phyloP scores from a whole-genome alignment of 1,140 invertebrate genomes.

The Homarus americanus region DNA sequence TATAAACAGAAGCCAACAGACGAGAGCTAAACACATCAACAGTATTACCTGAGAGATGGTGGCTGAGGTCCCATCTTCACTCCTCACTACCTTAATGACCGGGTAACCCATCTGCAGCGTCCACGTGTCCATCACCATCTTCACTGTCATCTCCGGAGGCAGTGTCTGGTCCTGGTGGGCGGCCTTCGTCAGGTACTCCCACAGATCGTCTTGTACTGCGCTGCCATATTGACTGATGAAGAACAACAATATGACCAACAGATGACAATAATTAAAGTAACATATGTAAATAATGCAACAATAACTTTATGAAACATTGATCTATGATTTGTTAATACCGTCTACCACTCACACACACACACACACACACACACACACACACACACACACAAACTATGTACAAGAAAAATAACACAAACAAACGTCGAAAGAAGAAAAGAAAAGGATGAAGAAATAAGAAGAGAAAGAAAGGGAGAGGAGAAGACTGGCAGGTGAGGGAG shows the following conservation, averaged over 20 bases:
- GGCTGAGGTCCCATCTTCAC: not conserved
- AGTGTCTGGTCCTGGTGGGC: conserved; percentile 77
- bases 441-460: not conserved
- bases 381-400: too few species aligned
- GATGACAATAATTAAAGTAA: too few species aligned
- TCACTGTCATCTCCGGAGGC: conserved; percentile 82
- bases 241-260: too few species aligned
- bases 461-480: not conserved
- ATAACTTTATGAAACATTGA: too few species aligned
- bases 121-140: conserved; percentile 45
- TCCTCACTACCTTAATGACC: conserved; percentile 75
- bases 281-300: too few species aligned
- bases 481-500: not conserved
- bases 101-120: conserved; percentile 45
- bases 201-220: conserved; percentile 88
- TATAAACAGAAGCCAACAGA: too few species aligned
- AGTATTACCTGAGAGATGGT: conserved; percentile 22
- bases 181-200: conserved; percentile 15
- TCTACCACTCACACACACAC: too few species aligned
- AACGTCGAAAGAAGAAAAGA: not conserved
- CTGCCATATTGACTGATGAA: conserved; percentile 79
- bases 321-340: too few species aligned
- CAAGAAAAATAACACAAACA: too few species aligned
- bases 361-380: too few species aligned
- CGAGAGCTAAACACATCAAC: not conserved